Evolutionary conservation across 2,888 invertebrate genomes (phyloP).

Genomic region (Torymus texanus): DNA sequence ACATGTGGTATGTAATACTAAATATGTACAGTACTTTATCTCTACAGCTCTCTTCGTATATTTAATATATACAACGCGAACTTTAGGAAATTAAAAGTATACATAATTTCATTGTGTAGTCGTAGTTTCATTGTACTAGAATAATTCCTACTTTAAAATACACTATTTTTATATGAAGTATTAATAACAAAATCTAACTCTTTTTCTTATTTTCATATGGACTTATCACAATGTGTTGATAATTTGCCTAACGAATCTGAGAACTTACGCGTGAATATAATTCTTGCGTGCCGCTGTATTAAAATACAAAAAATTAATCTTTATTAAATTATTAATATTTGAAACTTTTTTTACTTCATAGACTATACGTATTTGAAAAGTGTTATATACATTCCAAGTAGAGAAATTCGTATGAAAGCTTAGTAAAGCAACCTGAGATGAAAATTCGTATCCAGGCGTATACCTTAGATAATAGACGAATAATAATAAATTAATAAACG

Average conservation of each 20-base stretch:
- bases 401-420: background rate
- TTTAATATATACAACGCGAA: constrained; percentile 2
- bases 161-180: no score
- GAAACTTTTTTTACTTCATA: background rate
- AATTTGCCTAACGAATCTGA: background rate
- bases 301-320: background rate
- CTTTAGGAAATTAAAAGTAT: background rate
- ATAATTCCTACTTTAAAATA: no score
- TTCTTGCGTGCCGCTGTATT: background rate
- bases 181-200: background rate
- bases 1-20: background rate
- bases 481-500: no score
- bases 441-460: no score
- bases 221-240: constrained; percentile 1
- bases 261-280: background rate
- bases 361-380: background rate
- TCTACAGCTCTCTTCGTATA: background rate
- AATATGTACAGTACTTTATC: constrained; percentile 10
- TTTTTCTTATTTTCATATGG: constrained; percentile 10
- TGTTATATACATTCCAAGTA: background rate
- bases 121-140: no score
- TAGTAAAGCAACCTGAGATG: background rate
- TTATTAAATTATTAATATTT: background rate
- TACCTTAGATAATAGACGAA: no score
- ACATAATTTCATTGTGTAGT: no score